phyloP scores from a whole-genome alignment of 1,140 invertebrate genomes.

The Pinna nobilis region DNA sequence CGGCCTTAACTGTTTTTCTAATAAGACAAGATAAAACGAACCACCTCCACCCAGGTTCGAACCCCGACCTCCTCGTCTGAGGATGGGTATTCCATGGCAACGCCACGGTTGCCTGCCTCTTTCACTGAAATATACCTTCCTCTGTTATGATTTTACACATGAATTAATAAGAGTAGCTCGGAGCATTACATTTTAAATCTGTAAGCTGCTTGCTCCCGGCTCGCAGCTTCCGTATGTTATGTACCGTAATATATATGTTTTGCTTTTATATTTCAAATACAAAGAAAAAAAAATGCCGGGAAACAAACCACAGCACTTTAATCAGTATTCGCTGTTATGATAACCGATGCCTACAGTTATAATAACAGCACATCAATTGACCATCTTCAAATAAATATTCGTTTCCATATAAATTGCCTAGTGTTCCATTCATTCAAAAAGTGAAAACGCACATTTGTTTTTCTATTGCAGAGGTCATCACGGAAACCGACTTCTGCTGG shows the following conservation, averaged over 20 bases:
- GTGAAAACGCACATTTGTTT: background rate
- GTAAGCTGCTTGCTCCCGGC: too few relatives aligned
- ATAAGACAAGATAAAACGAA: background rate
- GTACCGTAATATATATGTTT: too few relatives aligned
- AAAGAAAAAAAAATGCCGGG: background rate
- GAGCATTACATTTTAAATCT: too few relatives aligned
- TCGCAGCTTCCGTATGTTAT: too few relatives aligned
- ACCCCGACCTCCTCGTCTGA: background rate
- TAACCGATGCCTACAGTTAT: background rate
- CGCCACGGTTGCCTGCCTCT: background rate
- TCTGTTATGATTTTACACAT: background rate
- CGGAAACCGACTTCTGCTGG: slow-evolving; percentile 21
- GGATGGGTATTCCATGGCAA: background rate
- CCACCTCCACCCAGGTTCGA: background rate
- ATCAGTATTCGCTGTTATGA: too few relatives aligned
- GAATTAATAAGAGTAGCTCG: background rate
- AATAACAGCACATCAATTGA: background rate
- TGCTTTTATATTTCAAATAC: background rate
- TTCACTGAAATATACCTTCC: background rate
- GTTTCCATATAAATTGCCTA: background rate
- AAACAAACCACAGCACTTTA: too few relatives aligned
- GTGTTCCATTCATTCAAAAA: background rate
- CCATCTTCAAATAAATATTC: background rate
- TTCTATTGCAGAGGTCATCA: slow-evolving; percentile 9
- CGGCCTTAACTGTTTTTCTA: background rate